Percentiles rank a stretch among this genome's conserved stretches.
phyloP scores from a whole-genome alignment of 2,888 invertebrate species.

The Thysanoteuthis rhombus region DNA sequence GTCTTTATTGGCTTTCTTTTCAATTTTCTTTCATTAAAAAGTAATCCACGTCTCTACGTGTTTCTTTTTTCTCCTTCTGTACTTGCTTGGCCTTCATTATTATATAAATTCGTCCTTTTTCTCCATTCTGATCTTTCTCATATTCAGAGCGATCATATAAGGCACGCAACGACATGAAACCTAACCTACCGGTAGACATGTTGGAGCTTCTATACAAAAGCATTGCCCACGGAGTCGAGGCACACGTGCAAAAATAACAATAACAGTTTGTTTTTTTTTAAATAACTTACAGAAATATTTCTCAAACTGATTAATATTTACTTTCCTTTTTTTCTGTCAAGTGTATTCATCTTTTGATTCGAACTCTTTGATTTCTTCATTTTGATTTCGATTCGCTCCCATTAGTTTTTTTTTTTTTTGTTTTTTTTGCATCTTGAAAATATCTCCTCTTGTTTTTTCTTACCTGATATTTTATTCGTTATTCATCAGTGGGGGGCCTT shows the following conservation, averaged over 20 bases:
- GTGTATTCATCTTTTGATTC: background rate
- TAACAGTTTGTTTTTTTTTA: background rate
- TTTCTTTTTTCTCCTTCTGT: background rate
- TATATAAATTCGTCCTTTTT: background rate
- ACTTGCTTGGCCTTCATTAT: background rate
- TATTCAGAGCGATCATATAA: background rate
- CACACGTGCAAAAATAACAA: background rate
- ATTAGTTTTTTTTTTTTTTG: background rate
- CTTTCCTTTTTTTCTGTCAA: background rate
- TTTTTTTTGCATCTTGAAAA: background rate
- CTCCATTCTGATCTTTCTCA: background rate
- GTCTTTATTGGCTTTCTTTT: background rate
- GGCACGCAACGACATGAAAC: background rate
- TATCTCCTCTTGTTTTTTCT: too few species aligned
- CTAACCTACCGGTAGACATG: background rate
- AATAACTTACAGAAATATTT: background rate
- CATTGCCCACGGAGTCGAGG: too few species aligned
- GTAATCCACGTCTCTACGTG: background rate
- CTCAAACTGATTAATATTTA: background rate
- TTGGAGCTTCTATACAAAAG: background rate
- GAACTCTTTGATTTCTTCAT: background rate
- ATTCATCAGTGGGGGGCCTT: background rate
- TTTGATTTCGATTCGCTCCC: background rate
- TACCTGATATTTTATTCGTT: background rate
- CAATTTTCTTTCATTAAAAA: background rate